phyloP scores from a whole-genome alignment of 2,797 vertebrate species.

The Diplodus puntazzo region DNA sequence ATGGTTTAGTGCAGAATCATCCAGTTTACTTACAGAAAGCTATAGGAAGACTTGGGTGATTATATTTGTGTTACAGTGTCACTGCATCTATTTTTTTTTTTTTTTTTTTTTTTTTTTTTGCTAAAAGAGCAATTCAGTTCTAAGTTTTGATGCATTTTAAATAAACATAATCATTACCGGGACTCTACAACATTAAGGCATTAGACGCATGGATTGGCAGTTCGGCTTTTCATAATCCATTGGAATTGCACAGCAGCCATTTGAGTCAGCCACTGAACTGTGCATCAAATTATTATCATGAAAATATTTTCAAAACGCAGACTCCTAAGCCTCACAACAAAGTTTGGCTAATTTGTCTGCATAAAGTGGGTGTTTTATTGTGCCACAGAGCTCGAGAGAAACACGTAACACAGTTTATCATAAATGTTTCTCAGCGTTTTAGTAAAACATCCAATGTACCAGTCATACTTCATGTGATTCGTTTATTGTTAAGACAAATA shows the following conservation, averaged over 20 bases:
- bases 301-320: background rate
- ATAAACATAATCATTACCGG: background rate
- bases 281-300: constrained; percentile 8
- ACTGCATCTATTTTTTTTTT: background rate
- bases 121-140: background rate
- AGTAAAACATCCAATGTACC: background rate
- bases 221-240: constrained; percentile 1
- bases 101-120: background rate
- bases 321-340: background rate
- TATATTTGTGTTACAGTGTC: background rate
- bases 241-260: background rate
- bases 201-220: background rate
- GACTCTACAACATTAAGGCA: constrained; percentile 4
- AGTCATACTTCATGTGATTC: background rate
- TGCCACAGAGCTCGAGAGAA: background rate
- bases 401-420: background rate
- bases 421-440: background rate
- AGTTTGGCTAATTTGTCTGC: background rate
- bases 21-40: background rate
- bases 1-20: background rate
- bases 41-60: background rate
- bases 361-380: background rate
- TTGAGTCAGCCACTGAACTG: constrained; percentile 3
- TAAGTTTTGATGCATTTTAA: background rate
- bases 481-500: background rate